These are phyloP conservation scores for Gymnopithys bicolor DNA, from an alignment of 2,797 vertebrate species.

Conservation along the genomic window DNA sequence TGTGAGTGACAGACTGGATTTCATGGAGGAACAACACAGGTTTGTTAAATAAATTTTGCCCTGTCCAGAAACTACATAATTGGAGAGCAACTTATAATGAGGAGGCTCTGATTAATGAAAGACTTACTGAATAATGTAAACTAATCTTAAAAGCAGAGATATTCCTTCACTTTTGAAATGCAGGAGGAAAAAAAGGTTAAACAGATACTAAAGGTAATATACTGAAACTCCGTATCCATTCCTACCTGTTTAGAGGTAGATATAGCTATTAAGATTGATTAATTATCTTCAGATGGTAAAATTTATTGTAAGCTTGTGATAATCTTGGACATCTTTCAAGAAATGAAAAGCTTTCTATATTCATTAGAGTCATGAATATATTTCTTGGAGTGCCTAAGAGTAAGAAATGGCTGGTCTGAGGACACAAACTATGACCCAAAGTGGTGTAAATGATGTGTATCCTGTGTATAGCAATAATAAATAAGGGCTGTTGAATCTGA, in stretches of 20 bases:
- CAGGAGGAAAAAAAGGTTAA: neutral
- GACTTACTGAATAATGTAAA: neutral
- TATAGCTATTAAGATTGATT: constrained; percentile 37
- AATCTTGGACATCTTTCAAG: constrained; percentile 17
- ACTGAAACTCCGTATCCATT: neutral
- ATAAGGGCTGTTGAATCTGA: accelerated
- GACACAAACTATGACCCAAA: neutral
- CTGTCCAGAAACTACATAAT: neutral
- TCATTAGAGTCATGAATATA: neutral
- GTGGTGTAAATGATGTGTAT: neutral
- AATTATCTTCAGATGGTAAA: constrained; percentile 37
- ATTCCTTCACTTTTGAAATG: neutral
- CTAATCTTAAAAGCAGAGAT: neutral
- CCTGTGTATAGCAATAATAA: neutral
- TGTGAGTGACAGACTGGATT: neutral
- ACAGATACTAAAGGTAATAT: neutral
- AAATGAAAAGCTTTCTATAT: neutral
- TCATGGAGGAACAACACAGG: neutral
- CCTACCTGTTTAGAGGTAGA: neutral
- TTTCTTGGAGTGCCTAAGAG: neutral
- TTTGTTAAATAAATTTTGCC: neutral
- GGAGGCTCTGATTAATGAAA: neutral
- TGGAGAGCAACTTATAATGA: neutral
- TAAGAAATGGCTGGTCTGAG: neutral
- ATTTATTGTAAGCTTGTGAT: neutral